Conservation (phyloP, 2,113 vertebrate species). For the Phycodurus eques region DNA sequence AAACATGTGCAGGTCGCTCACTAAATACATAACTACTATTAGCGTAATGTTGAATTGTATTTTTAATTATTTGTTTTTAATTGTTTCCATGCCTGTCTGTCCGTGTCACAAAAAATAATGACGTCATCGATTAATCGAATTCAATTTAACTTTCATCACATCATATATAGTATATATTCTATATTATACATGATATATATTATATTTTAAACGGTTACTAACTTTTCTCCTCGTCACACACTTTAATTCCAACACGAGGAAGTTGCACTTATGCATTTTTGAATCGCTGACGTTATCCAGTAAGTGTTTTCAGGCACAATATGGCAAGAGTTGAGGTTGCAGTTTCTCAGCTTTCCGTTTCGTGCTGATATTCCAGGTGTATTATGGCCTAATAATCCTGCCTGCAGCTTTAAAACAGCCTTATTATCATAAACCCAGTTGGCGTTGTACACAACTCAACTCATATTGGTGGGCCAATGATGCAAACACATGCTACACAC, state of each 20-base stretch:
- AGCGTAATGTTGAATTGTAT: too few species aligned
- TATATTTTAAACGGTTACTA: too few species aligned
- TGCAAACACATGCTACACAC: conserved; percentile 34
- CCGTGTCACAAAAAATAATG: neutral
- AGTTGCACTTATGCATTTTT: neutral
- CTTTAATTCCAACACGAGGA: too few species aligned
- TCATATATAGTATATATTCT: too few species aligned
- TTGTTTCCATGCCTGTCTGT: neutral
- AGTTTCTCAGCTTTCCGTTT: neutral
- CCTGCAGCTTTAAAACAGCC: conserved; percentile 13
- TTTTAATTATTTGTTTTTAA: neutral
- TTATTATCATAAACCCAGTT: conserved; percentile 3
- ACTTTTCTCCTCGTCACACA: too few species aligned
- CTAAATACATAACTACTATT: too few species aligned
- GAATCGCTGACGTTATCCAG: neutral
- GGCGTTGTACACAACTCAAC: conserved; percentile 16
- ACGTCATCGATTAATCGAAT: too few species aligned
- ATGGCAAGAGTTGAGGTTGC: neutral
- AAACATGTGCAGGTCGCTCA: too few species aligned
- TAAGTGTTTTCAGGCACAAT: neutral
- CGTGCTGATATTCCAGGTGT: neutral
- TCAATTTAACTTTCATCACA: too few species aligned
- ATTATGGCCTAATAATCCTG: conserved; percentile 1
- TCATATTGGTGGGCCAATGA: conserved; percentile 44
- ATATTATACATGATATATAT: too few species aligned